These are phyloP conservation scores for Phalacrocorax brasilianus DNA, from an alignment of 2,113 vertebrate genomes.

Conservation along the genomic window DNA sequence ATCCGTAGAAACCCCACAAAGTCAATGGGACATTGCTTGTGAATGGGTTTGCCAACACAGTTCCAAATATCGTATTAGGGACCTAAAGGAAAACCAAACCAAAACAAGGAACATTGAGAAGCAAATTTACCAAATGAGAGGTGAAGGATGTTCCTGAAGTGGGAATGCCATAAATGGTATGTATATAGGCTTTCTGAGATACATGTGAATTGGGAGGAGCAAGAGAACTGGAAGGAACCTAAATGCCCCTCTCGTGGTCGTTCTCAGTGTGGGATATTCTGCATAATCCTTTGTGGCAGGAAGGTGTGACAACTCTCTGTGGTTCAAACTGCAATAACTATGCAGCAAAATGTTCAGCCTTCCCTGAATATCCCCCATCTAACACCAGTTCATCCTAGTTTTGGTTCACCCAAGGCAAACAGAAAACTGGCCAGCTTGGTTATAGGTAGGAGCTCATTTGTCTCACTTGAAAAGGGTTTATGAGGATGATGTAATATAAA, in stretches of 20 bases:
- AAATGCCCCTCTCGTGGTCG: neutral
- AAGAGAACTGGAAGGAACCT: neutral
- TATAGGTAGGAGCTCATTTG: neutral
- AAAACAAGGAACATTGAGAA: neutral
- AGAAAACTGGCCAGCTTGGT: neutral
- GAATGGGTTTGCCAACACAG: neutral
- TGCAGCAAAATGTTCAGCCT: neutral
- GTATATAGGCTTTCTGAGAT: neutral
- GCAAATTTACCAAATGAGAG: neutral
- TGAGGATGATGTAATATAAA: neutral
- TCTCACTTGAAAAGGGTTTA: neutral
- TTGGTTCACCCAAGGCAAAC: neutral
- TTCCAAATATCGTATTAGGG: neutral
- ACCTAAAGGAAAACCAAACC: neutral
- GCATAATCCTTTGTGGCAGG: neutral
- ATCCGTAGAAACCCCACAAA: neutral
- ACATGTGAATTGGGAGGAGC: neutral
- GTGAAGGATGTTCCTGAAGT: neutral
- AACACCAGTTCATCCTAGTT: neutral
- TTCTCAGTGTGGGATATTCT: neutral
- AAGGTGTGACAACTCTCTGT: neutral
- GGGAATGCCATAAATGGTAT: neutral
- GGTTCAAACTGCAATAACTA: neutral
- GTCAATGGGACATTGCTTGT: neutral
- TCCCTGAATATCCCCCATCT: neutral